Evolutionary conservation across 1,140 invertebrate genomes (phyloP), one percentile per base, ranked within the genome.

Genomic region (Ostrea denselamellosa): DNA sequence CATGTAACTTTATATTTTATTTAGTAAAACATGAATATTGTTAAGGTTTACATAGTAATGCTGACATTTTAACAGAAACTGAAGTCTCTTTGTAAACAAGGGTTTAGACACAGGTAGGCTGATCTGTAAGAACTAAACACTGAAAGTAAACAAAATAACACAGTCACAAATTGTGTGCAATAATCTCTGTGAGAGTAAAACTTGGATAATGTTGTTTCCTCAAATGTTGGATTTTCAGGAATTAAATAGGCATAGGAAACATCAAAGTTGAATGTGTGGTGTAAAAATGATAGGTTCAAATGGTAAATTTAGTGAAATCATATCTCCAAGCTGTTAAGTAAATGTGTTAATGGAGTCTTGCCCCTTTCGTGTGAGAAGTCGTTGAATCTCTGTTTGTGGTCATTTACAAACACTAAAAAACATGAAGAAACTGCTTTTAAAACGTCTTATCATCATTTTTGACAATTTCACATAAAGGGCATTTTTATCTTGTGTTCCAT

Each of bases 351-450:
- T 62, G 7, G n/a, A 19, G 56, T 62, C 56, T 62, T 62, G 56
- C 56, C 56, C 56, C 56, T 62, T n/a, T 44, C 19, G n/a, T 19
- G 1, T 19, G 56, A 62, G 17, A 62, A 17, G n/a, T 62, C 56
- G 19, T 2, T 17, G 56, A 62, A 62, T 62, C 56, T 62, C 56
- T 62, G 56, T 62, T 62, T 62, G 56, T 62, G 19, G 56, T 7
- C 17, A n/a, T 62, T 62, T 62, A 62, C 56, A 62, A 62, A 62
- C 56, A 62, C 56, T 62, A 62, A 62, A 62, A n/a, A 62, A 19
- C 17, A 8, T 12, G 17, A 0, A 7, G 34, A 44, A 17, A 3
- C 17, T 62, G 56, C n/a, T 17, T 62, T n/a, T 62, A 17, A 19
- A 62, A 19, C 7, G 56, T 62, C 2, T 62, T 19, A 62, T 62